These are phyloP conservation scores for Dryomyza anilis DNA, from an alignment of 2,888 invertebrate species.

Conservation along the genomic window DNA sequence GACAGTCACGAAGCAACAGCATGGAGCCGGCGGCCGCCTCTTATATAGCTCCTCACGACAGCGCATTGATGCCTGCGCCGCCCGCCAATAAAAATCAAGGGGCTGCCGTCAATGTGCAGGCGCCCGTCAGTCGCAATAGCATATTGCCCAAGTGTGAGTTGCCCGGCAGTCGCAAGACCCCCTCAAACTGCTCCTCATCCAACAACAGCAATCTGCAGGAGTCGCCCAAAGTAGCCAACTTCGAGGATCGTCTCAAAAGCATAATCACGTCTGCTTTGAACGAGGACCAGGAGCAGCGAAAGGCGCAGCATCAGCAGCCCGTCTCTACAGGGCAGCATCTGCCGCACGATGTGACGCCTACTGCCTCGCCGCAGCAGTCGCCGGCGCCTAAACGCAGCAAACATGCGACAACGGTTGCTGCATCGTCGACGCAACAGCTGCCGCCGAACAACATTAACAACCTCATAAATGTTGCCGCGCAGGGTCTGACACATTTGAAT, in stretches of 20 bases:
- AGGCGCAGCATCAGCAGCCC: conserved; percentile 48
- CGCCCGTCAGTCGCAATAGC: conserved; percentile 13
- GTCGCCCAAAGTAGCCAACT: conserved; percentile 84
- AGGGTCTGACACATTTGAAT: conserved; percentile 59
- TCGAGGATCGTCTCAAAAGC: conserved; percentile 86
- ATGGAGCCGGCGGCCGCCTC: neutral
- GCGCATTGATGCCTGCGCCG: conserved; percentile 60
- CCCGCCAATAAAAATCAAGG: neutral
- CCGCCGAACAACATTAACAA: conserved; percentile 50
- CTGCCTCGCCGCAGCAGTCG: conserved; percentile 39
- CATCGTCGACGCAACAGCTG: conserved; percentile 37
- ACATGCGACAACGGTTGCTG: conserved; percentile 38
- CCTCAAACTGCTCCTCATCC: conserved; percentile 12
- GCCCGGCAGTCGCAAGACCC: conserved; percentile 39
- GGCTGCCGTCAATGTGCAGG: conserved; percentile 7
- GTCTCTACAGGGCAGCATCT: conserved; percentile 7
- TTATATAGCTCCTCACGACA: conserved; percentile 41
- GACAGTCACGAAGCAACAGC: conserved; percentile 15
- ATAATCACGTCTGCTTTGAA: conserved; percentile 86
- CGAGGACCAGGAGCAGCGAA: conserved; percentile 73
- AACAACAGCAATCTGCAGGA: conserved; percentile 61
- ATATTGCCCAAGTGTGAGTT: conserved; percentile 52
- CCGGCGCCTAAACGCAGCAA: conserved; percentile 52
- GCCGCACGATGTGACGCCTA: conserved; percentile 24
- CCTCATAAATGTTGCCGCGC: conserved; percentile 57